Base-by-base conservation (phyloP, 2,113 vertebrate genomes). In the Cavia aperea region DNA sequence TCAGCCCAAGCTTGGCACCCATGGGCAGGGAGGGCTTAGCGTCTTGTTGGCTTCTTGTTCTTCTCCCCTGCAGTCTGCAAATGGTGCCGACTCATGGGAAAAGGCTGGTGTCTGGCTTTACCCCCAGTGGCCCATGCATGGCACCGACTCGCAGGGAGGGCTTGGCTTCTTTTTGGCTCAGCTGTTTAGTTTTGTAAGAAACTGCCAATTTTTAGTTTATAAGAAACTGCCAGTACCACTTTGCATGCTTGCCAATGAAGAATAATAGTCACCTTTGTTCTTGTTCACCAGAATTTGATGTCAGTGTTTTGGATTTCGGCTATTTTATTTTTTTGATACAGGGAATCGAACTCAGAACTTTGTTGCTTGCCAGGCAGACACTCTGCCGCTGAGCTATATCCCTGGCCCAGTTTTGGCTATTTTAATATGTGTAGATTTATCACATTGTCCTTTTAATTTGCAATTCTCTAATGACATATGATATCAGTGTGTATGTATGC, bases 281-380 rank as follows among this genome's bases (percentile, higher is more conserved):
- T 39, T 78, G 58, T 66, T 89, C 1, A 1, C 60, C 4, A 60
- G 70, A 49, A 36, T 91, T 93, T 72, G 62, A 24, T 91, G 29
- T 58, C 54, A 78, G 18, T 58, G 23, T 58, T 95, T 93, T 83
- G 88, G 88, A 81, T 65, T 86, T 92, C 65, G 73, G 68, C 63
- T 24, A 1, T 81, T 56, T 56, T 56, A 56, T 56, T 56, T 56
- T 56, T 56, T 56, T 56, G 56, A 18, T 56, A 56, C 56, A 56
- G 56, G 56, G 56, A 3, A 18, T 56, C 56, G 14, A 56, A 56
- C 15, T 56, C 56, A 56, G 56, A 18, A 56, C 56, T 15, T 56
- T 56, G 56, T 56, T 56, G 56, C 14, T 56, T 56, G 15, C 56
- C 14, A 56, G 56, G 16, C 56, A 56, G 56, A 56, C 56, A 56